Evolutionary conservation across 1,140 invertebrate genomes (phyloP).

Genomic region (Papilio glaucus): DNA sequence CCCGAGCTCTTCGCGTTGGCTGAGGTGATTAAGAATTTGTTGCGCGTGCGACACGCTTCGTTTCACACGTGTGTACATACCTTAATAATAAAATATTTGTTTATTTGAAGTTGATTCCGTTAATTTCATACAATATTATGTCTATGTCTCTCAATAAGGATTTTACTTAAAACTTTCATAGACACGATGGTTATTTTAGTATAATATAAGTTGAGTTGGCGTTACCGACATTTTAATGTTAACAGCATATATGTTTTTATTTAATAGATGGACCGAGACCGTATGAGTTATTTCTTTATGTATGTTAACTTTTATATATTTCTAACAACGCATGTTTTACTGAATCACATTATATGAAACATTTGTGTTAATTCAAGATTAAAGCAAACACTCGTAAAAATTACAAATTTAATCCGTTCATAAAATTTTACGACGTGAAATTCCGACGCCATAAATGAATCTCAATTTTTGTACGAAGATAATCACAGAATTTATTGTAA

Average conservation of each 20-base stretch:
- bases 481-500: slow-evolving; percentile 36
- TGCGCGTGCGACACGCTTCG: slow-evolving; percentile 58
- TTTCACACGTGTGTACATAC: slow-evolving; percentile 52
- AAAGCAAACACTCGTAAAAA: slow-evolving; percentile 39
- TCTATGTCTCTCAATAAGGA: no score
- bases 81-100: slow-evolving; percentile 42
- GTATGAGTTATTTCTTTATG: no score
- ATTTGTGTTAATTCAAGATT: slow-evolving; percentile 34
- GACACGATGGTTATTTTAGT: no score
- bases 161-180: no score
- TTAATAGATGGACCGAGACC: no score
- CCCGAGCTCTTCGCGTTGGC: slow-evolving; percentile 36
- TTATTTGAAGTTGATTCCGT: slow-evolving; percentile 25
- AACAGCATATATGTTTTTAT: no score
- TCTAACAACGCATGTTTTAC: slow-evolving; percentile 20
- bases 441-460: slow-evolving; percentile 22
- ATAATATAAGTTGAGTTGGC: no score
- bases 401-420: slow-evolving; percentile 35
- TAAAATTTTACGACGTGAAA: slow-evolving; percentile 37
- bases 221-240: no score
- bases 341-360: slow-evolving; percentile 33
- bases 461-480: slow-evolving; percentile 32
- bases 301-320: not conserved
- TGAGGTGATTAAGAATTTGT: slow-evolving; percentile 62
- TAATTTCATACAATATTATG: no score